Conservation (phyloP, 2,888 invertebrate genomes). For the Ommatoiulus sabulosus region DNA sequence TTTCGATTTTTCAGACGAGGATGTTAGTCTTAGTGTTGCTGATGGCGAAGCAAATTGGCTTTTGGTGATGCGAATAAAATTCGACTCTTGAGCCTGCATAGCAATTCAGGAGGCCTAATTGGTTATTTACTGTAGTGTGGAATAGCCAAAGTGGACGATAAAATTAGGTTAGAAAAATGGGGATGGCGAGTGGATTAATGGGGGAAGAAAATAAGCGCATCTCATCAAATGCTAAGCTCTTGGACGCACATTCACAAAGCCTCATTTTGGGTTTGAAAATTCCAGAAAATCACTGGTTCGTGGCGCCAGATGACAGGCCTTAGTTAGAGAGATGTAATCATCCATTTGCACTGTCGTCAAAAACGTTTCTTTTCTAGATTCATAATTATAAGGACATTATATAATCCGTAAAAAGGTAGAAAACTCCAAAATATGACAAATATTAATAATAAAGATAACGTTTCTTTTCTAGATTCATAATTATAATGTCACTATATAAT, state of each 20-base stretch:
- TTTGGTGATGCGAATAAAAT: conserved; percentile 32
- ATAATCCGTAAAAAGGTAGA: too few species aligned
- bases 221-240: conserved; percentile 22
- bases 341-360: too few species aligned
- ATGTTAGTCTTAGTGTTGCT: background rate
- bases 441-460: too few species aligned
- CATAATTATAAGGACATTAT: too few species aligned
- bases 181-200: conserved; percentile 33
- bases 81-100: background rate
- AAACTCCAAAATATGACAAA: too few species aligned
- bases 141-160: conserved; percentile 43
- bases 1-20: background rate
- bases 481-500: too few species aligned
- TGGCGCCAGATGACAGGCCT: too few species aligned
- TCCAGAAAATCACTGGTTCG: too few species aligned
- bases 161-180: conserved; percentile 43
- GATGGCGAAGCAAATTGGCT: background rate
- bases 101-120: conserved; percentile 32
- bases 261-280: background rate
- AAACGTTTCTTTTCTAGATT: too few species aligned
- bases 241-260: background rate
- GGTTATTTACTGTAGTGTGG: conserved; percentile 24
- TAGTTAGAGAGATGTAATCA: too few species aligned
- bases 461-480: too few species aligned
- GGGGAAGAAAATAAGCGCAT: conserved; percentile 21